These are phyloP conservation scores for Dryobates pubescens DNA, from an alignment of 2,797 vertebrate species.

Conservation along the genomic window DNA sequence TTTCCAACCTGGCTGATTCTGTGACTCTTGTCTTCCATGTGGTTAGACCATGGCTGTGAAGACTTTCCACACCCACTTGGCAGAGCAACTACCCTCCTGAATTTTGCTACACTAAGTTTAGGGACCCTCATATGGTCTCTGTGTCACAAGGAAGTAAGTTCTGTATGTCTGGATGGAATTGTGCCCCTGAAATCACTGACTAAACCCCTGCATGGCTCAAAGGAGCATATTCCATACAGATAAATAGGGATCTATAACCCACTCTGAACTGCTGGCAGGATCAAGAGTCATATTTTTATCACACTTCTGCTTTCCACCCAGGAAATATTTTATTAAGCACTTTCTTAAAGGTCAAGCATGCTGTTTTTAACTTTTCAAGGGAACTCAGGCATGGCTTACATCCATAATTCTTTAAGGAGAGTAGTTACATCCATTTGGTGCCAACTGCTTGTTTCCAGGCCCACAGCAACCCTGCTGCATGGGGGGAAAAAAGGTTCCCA, in stretches of 20 bases:
- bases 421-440: too few species aligned
- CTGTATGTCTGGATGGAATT: too few species aligned
- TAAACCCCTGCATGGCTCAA: not conserved
- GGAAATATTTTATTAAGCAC: not conserved
- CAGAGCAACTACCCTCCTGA: too few species aligned
- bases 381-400: not conserved
- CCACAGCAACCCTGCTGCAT: not conserved
- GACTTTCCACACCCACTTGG: too few species aligned
- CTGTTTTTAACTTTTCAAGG: not conserved
- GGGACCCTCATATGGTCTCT: too few species aligned
- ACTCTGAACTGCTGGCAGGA: not conserved
- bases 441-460: not conserved
- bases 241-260: not conserved
- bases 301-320: not conserved
- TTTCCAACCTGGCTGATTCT: too few species aligned
- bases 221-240: fast-evolving
- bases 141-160: too few species aligned
- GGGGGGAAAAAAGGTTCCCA: not conserved
- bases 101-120: too few species aligned
- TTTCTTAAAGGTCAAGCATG: not conserved
- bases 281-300: not conserved
- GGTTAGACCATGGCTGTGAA: too few species aligned
- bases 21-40: too few species aligned
- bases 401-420: not conserved
- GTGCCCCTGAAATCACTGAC: not conserved